Conservation (phyloP, 2,888 invertebrate species). For the Neria commutata region DNA sequence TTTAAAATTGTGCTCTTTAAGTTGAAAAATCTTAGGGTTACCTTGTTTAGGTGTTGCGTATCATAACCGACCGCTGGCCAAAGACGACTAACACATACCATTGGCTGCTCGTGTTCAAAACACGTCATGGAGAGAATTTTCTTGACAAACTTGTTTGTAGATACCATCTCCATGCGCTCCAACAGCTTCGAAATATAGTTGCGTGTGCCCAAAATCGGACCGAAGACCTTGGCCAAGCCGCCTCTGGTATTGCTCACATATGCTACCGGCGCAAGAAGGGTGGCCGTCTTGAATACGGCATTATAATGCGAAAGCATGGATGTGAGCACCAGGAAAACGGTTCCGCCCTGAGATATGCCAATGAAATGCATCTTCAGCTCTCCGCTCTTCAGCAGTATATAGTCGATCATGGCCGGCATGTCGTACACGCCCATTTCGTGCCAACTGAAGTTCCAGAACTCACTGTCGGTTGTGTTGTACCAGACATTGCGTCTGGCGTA, state of each 20-base stretch:
- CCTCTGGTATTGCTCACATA: conserved; percentile 57
- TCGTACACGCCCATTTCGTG: conserved; percentile 59
- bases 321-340: conserved; percentile 55
- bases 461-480: conserved; percentile 60
- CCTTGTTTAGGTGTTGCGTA: conserved; percentile 52
- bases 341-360: conserved; percentile 59
- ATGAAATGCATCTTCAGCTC: conserved; percentile 52
- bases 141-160: conserved; percentile 57
- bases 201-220: conserved; percentile 63
- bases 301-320: conserved; percentile 58
- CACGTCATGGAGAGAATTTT: conserved; percentile 56
- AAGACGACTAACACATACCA: conserved; percentile 53
- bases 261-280: conserved; percentile 56
- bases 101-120: conserved; percentile 50
- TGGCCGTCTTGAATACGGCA: conserved; percentile 53
- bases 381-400: conserved; percentile 49
- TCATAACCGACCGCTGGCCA: conserved; percentile 60
- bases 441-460: conserved; percentile 60
- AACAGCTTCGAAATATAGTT: conserved; percentile 56
- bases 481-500: conserved; percentile 54
- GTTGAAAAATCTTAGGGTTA: conserved; percentile 25
- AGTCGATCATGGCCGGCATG: conserved; percentile 58
- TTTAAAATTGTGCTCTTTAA: too few species aligned
- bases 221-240: conserved; percentile 68
- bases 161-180: conserved; percentile 58